These are phyloP conservation scores for Dolichallabes microphthalmus DNA, from an alignment of 2,113 vertebrate species.

Conservation along the genomic window DNA sequence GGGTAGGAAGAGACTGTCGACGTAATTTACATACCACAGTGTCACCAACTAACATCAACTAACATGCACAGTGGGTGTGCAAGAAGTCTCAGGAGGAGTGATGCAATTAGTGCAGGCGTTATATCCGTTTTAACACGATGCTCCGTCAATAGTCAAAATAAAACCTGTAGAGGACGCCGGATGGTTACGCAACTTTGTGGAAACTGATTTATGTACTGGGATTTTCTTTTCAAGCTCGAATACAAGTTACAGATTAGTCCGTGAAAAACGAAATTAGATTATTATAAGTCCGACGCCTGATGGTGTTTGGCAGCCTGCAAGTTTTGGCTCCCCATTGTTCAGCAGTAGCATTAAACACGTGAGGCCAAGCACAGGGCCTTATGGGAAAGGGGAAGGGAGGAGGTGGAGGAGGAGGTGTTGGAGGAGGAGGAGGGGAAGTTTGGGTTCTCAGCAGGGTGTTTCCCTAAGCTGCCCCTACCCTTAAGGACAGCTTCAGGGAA, in stretches of 20 bases:
- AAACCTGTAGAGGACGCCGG: neutral
- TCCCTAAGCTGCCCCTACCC: constrained; percentile 44
- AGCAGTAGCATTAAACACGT: constrained; percentile 15
- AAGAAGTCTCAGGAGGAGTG: constrained; percentile 2
- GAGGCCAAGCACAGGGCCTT: constrained; percentile 33
- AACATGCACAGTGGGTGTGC: neutral
- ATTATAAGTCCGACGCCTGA: constrained; percentile 15
- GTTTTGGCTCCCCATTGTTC: constrained; percentile 3
- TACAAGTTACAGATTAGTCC: constrained; percentile 8
- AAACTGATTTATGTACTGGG: neutral
- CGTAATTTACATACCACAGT: constrained; percentile 36
- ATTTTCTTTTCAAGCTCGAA: neutral
- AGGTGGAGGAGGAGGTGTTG: neutral
- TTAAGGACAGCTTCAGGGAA: constrained; percentile 56
- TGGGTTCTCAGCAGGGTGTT: constrained; percentile 32
- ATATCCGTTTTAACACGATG: neutral
- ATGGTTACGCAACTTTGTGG: neutral
- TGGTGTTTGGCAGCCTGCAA: constrained; percentile 10
- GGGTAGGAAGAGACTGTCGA: constrained; percentile 42
- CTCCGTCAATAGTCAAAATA: neutral
- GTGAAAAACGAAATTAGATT: neutral
- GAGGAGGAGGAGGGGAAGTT: too few species aligned
- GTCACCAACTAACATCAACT: constrained; percentile 28
- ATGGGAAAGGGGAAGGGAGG: constrained; percentile 26
- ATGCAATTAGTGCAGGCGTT: neutral